phyloP scores from a whole-genome alignment of 2,113 vertebrate species.

The Tetrao urogallus region DNA sequence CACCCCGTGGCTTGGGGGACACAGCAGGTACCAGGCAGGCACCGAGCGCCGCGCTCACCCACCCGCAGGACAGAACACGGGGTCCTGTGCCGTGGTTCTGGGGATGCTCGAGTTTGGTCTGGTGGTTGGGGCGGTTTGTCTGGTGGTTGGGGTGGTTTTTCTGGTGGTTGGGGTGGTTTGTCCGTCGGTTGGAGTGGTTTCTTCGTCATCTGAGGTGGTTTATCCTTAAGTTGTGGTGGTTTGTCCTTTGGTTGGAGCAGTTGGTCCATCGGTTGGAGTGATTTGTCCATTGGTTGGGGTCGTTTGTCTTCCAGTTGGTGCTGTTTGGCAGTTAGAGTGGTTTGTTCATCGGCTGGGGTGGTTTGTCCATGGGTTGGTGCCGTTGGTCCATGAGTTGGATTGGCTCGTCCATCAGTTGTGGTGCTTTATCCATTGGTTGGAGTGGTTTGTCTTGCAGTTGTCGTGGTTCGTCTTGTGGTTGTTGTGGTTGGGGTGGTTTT shows the following conservation, averaged over 20 bases:
- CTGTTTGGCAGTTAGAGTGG: too few relatives aligned
- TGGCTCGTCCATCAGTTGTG: too few relatives aligned
- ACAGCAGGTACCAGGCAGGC: constrained; percentile 71
- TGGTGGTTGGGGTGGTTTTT: background rate
- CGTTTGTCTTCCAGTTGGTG: too few relatives aligned
- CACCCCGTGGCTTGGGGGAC: constrained; percentile 77
- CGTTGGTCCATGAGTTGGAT: too few relatives aligned
- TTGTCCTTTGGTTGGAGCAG: too few relatives aligned
- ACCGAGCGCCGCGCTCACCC: background rate
- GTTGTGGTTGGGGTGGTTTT: background rate
- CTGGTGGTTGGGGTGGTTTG: background rate
- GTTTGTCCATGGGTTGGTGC: background rate
- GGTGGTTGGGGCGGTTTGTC: background rate
- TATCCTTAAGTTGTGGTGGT: too few relatives aligned
- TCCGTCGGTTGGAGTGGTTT: too few relatives aligned
- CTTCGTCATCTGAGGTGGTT: too few relatives aligned
- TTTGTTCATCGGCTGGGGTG: background rate
- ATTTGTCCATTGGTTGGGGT: background rate
- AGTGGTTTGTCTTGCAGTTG: too few relatives aligned
- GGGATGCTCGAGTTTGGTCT: background rate
- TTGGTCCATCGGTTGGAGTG: background rate
- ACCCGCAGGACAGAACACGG: background rate
- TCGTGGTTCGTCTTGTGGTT: background rate
- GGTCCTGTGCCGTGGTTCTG: background rate
- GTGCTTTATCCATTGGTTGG: too few relatives aligned